Evolutionary conservation across 2,797 vertebrate species (phyloP), one percentile per base, ranked within the genome.

Genomic region (Thunnus albacares): DNA sequence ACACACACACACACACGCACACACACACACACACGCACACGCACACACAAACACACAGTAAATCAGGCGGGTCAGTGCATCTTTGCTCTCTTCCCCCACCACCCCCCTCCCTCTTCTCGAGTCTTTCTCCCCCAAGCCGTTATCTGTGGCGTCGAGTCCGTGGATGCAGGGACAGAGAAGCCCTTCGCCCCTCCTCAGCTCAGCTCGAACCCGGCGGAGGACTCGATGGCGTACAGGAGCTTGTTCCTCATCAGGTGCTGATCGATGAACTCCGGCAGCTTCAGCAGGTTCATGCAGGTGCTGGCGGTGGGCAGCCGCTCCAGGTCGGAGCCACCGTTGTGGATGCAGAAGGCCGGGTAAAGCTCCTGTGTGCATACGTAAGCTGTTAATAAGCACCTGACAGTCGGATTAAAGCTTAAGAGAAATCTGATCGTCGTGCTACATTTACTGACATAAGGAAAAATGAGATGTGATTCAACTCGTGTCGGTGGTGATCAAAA

Each of bases 221-320:
- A 99, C 95, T 99, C 98, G 47, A 99, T 97, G 90, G 98, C 98
- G 9, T 99, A 99, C 28, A 99, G 96, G 52, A 99, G 96, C 87
- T 99, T 99, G 94, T 96, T 98, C 68, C 96, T 97, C 97, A 99
- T 97, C 77, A 97, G 95, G 11, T 97, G 94, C 86, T 97, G 95
- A 0, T 99, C 98, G 14, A 96, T 97, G 92, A 99, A 99, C 91
- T 99, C 98, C 0, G 98, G 98, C 51, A 99, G 97, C 92, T 99
- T 99, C 77, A 99, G 96, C 84, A 99, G 97, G 95, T 99, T 99
- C 98, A 99, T 99, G 95, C 98, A 99, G 90, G 98, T 99, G 94
- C 98, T 99, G 94, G 98, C 98, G 1, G 98, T 99, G 82, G 98
- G 98, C 1, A 99, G 94, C 69, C 98, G 96, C 70, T 99, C 98